Percentiles rank a stretch among this genome's conserved stretches.
These are phyloP conservation scores for Parnassius apollo DNA, from an alignment of 2,888 invertebrate species.

Conservation along the genomic window DNA sequence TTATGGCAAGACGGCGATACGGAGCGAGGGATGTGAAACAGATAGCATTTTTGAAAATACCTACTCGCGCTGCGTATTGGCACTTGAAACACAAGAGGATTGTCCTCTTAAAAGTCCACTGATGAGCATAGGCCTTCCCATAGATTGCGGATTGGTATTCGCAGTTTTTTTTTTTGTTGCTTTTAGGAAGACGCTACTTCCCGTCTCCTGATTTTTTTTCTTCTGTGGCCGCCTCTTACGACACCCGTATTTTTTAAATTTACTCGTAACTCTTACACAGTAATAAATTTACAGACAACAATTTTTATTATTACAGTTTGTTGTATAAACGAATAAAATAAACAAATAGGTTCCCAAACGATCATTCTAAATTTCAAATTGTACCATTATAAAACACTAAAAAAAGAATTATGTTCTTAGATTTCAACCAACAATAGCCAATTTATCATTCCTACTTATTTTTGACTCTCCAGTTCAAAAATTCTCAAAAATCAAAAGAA, in stretches of 20 bases:
- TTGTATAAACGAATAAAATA: slow-evolving; percentile 20
- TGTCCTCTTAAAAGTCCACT: too few relatives aligned
- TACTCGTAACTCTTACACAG: slow-evolving; percentile 10
- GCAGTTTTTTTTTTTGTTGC: too few relatives aligned
- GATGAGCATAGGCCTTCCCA: too few relatives aligned
- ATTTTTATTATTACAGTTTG: slow-evolving; percentile 22
- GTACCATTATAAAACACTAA: slow-evolving; percentile 17
- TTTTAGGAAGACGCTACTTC: too few relatives aligned
- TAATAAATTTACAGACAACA: slow-evolving; percentile 16
- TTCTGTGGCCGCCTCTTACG: too few relatives aligned
- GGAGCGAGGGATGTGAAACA: too few relatives aligned
- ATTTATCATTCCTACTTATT: slow-evolving; percentile 24
- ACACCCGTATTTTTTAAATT: not conserved
- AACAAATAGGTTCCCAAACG: slow-evolving; percentile 6
- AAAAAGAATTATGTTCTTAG: slow-evolving; percentile 22
- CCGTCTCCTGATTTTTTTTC: too few relatives aligned
- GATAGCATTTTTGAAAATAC: too few relatives aligned
- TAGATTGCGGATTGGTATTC: too few relatives aligned
- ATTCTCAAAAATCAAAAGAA: slow-evolving; percentile 35
- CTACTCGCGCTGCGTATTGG: too few relatives aligned
- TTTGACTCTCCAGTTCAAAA: slow-evolving; percentile 14
- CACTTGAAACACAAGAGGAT: too few relatives aligned
- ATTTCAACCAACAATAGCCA: slow-evolving; percentile 22
- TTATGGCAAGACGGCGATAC: too few relatives aligned
- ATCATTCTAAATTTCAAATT: slow-evolving; percentile 7